Percentiles rank a stretch among this genome's conserved stretches.
phyloP scores from a whole-genome alignment of 2,888 invertebrate genomes.

The Athripsodes cinereus region DNA sequence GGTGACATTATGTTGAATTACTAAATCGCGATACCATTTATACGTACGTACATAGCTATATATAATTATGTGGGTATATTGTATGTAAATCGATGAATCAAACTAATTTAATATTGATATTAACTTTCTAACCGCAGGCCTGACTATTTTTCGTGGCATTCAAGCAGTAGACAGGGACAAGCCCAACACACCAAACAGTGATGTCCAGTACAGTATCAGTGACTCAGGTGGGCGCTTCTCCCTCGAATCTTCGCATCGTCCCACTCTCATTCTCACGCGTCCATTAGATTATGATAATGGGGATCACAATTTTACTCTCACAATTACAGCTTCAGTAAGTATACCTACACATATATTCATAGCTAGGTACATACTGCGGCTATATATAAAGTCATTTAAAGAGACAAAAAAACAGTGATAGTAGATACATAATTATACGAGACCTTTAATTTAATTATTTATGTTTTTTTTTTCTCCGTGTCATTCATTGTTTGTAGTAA shows the following conservation, averaged over 20 bases:
- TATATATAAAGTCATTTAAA: too few relatives aligned
- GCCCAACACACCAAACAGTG: conserved; percentile 83
- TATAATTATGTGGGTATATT: background rate
- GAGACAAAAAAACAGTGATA: too few relatives aligned
- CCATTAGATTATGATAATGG: conserved; percentile 77
- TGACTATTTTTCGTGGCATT: conserved; percentile 76
- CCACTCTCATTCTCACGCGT: conserved; percentile 65
- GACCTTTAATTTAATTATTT: too few relatives aligned
- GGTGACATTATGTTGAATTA: conserved; percentile 39
- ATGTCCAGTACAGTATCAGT: conserved; percentile 63
- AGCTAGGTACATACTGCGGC: too few relatives aligned
- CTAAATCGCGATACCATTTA: background rate
- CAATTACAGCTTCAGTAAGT: conserved; percentile 69
- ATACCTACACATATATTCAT: too few relatives aligned
- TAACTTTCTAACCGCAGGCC: conserved; percentile 44
- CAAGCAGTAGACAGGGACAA: conserved; percentile 78
- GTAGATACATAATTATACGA: too few relatives aligned
- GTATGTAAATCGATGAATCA: background rate
- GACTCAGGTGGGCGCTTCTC: conserved; percentile 46
- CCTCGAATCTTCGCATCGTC: conserved; percentile 73
- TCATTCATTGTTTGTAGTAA: too few relatives aligned
- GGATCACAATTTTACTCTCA: conserved; percentile 66
- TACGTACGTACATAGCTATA: too few relatives aligned
- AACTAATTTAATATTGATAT: background rate
- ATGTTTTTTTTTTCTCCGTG: too few relatives aligned